A percentile compares a stretch with the other conserved stretches of the same genome.
These are phyloP conservation scores for Crenuchus spilurus DNA, from an alignment of 2,797 vertebrate genomes.

Conservation along the genomic window DNA sequence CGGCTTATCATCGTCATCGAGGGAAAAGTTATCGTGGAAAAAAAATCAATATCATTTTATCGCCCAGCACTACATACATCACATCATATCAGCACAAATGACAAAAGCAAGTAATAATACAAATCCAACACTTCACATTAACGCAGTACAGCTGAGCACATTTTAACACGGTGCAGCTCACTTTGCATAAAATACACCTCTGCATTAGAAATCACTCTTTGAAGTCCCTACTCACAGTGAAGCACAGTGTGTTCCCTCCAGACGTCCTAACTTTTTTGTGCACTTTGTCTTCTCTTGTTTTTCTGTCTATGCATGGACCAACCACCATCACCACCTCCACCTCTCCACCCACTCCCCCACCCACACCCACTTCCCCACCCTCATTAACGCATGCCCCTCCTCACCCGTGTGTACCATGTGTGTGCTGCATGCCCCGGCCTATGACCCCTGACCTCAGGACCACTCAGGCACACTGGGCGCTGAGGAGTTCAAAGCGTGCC, in stretches of 20 bases:
- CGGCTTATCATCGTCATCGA: too few relatives aligned
- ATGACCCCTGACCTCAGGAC: conserved; percentile 85
- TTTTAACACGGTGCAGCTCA: not conserved
- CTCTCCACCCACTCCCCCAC: conserved; percentile 26
- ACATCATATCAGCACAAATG: too few relatives aligned
- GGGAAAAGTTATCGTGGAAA: too few relatives aligned
- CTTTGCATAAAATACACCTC: not conserved
- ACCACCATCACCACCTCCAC: conserved; percentile 37
- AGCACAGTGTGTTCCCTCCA: conserved; percentile 37
- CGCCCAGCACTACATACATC: too few relatives aligned
- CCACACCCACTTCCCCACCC: conserved; percentile 57
- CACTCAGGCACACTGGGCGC: conserved; percentile 98
- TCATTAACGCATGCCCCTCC: conserved; percentile 41
- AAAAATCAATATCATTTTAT: too few relatives aligned
- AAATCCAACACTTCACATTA: not conserved
- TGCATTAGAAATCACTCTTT: not conserved
- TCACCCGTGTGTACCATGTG: conserved; percentile 52
- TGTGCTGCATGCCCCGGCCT: conserved; percentile 78
- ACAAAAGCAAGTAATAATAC: too few relatives aligned
- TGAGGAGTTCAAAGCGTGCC: conserved; percentile 99
- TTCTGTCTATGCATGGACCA: conserved; percentile 79
- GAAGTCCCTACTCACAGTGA: not conserved
- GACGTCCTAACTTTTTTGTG: conserved; percentile 86
- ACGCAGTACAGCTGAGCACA: not conserved
- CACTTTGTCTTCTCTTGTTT: conserved; percentile 85